Evolutionary conservation across 2,113 vertebrate species (phyloP), one percentile per base, ranked within the genome.

Genomic region (Hepsetus odoe): DNA sequence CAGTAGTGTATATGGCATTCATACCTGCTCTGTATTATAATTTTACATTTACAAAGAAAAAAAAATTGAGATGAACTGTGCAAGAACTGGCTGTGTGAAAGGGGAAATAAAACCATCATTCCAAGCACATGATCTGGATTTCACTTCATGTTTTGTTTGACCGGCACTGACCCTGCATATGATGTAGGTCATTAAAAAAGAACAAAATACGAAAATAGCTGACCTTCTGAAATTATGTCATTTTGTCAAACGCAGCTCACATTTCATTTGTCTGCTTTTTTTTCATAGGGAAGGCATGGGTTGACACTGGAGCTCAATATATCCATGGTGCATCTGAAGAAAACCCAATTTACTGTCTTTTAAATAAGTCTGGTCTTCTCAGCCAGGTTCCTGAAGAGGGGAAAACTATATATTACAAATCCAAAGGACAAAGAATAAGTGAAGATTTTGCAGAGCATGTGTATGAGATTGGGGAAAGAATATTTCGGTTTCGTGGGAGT

Each of bases 251-350:
- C 30, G 3, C 12, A 30, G 32, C 5, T 20, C 0, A 20, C 14
- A 59, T 62, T 28, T 32, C 14, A 30, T 65, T 20, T 14, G 33
- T 55, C 14, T 46, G 3, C 53, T 64, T 74, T 35, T 46, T 58
- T 59, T 44, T 14, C 20, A 67, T 70, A 88, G 86, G 80, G 12
- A 81, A 79, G 18, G 32, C 35, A 5, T 74, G 80, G 73, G 75
- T 88, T 44, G 82, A 84, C 32, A 80, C 78, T 44, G 85, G 85
- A 42, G 83, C 86, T 20, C 83, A 88, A 35, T 86, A 56, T 49
- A 85, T 88, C 70, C 86, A 88, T 53, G 85, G 83, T 16, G 61
- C 82, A 0, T 77, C 72, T 42, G 79, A 82, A 30, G n/a, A 71
- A 65, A 88, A 88, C 66, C 85, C 85, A 33, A 67, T 86, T 2